Evolutionary conservation across 2,797 vertebrate species (phyloP).

Genomic region (Euthynnus affinis): DNA sequence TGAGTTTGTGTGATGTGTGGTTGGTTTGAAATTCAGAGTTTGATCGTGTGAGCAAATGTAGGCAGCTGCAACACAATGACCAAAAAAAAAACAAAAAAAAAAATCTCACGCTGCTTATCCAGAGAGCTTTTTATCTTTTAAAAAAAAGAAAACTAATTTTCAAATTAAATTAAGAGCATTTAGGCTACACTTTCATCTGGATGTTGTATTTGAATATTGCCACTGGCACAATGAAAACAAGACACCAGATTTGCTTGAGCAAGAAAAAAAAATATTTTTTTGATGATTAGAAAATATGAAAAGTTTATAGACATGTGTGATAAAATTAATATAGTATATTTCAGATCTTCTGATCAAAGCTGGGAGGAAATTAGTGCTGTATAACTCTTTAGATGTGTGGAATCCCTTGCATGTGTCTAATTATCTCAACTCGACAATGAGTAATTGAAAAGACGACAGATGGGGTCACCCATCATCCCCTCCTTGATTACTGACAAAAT

Average conservation of each 20-base stretch:
- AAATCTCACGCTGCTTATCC: conserved; percentile 13
- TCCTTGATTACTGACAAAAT: conserved; percentile 46
- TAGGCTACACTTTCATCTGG: conserved; percentile 46
- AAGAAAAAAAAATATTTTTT: conserved; percentile 5
- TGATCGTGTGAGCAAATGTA: conserved; percentile 26
- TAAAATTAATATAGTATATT: conserved; percentile 4
- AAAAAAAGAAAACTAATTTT: conserved; percentile 36
- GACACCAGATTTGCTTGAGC: conserved; percentile 23
- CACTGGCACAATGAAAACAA: conserved; percentile 30
- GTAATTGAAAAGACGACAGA: conserved; percentile 37
- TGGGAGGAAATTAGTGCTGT: conserved; percentile 16
- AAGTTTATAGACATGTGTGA: not conserved
- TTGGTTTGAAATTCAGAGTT: conserved; percentile 26
- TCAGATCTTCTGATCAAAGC: conserved; percentile 10
- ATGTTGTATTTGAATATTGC: conserved; percentile 46
- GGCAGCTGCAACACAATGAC: conserved; percentile 19
- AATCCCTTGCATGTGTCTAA: conserved; percentile 15
- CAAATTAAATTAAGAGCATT: conserved; percentile 54
- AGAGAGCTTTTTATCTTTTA: conserved; percentile 50
- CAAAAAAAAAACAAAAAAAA: conserved; percentile 3
- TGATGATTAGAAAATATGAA: not conserved
- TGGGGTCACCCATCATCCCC: conserved; percentile 28
- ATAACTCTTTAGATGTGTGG: conserved; percentile 6
- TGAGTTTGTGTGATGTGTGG: not conserved
- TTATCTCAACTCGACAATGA: conserved; percentile 32